Evolutionary conservation across 2,888 invertebrate genomes (phyloP).

Genomic region (Sesia bembeciformis): DNA sequence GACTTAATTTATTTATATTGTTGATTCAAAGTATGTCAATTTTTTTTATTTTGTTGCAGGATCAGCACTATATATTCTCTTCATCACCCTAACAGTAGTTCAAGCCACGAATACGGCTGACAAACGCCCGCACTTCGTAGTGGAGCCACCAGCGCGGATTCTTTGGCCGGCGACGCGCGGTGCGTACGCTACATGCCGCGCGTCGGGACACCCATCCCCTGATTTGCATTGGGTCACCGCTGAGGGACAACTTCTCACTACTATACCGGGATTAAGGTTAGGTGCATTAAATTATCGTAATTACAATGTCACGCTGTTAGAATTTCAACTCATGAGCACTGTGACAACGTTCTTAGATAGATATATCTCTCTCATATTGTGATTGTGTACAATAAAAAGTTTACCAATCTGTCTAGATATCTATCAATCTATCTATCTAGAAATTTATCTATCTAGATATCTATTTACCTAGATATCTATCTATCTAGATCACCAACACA

Average conservation of each 20-base stretch:
- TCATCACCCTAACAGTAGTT: conserved; percentile 30
- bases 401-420: too few relatives aligned
- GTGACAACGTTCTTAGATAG: too few relatives aligned
- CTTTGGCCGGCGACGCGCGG: conserved; percentile 63
- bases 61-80: conserved; percentile 16
- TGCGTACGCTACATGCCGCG: conserved; percentile 53
- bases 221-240: conserved; percentile 63
- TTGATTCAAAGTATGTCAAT: too few relatives aligned
- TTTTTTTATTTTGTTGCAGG: too few relatives aligned
- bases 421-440: too few relatives aligned
- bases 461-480: neutral
- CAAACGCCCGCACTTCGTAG: conserved; percentile 56
- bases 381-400: too few relatives aligned
- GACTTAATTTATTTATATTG: too few relatives aligned
- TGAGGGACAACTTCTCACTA: conserved; percentile 60
- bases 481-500: neutral
- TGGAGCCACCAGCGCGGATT: conserved; percentile 56
- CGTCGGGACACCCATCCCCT: conserved; percentile 53
- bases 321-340: too few relatives aligned
- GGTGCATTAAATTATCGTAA: neutral
- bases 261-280: conserved; percentile 62
- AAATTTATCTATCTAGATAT: neutral
- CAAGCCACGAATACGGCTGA: conserved; percentile 35
- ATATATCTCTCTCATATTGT: too few relatives aligned
- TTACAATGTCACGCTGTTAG: neutral